Percentiles rank a stretch among this genome's conserved stretches.
Evolutionary conservation across 1,140 invertebrate species (phyloP).

Genomic region (Caerostris extrusa): DNA sequence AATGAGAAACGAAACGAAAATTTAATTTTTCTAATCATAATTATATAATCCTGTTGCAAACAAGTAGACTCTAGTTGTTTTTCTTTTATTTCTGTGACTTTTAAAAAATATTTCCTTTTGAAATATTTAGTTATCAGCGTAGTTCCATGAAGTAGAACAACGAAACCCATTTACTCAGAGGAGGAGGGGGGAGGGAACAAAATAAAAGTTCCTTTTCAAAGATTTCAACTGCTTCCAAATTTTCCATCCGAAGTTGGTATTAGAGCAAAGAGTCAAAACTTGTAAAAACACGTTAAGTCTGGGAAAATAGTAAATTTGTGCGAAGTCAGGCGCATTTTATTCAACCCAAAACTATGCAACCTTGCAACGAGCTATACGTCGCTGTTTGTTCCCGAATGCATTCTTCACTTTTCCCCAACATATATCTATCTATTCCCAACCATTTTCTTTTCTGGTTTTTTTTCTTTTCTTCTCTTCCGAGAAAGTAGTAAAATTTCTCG

Average conservation of each 20-base stretch:
- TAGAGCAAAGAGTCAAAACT: neutral
- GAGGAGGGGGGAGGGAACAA: neutral
- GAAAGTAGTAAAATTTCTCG: too few relatives aligned
- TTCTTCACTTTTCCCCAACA: constrained; percentile 13
- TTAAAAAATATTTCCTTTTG: neutral
- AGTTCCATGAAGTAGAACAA: neutral
- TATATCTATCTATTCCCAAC: constrained; percentile 30
- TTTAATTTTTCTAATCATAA: neutral
- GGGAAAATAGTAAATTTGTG: constrained; percentile 17
- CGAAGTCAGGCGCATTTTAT: neutral
- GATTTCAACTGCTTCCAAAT: constrained; percentile 2
- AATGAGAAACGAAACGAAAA: neutral
- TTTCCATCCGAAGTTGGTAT: neutral
- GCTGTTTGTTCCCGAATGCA: constrained; percentile 3
- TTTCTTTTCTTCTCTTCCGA: neutral
- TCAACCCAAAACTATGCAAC: neutral
- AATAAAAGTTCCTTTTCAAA: neutral
- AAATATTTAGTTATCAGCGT: constrained; percentile 5
- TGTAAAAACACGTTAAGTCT: constrained; percentile 18
- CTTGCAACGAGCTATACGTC: neutral
- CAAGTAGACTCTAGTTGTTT: neutral
- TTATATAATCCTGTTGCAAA: neutral
- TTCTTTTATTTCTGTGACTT: neutral
- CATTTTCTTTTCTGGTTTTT: constrained; percentile 18
- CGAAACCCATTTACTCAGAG: constrained; percentile 6